Evolutionary conservation across 1,140 invertebrate genomes (phyloP).

Genomic region (Drosophila carrolli): DNA sequence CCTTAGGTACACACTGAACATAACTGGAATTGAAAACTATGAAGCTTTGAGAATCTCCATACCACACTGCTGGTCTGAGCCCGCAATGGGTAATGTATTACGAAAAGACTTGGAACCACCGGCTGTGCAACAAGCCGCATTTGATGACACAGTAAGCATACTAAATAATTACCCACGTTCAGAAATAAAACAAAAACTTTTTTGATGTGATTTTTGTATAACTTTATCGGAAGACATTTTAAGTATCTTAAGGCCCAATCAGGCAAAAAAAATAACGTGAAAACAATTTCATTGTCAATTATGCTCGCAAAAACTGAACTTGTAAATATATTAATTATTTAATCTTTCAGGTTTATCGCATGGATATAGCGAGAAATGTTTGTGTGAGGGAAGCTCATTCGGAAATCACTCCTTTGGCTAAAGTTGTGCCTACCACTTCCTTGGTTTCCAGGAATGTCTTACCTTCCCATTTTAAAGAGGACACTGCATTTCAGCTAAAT

Average conservation of each 20-base stretch:
- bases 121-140: slow-evolving; percentile 92
- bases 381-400: slow-evolving; percentile 83
- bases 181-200: background rate
- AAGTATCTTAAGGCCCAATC: slow-evolving; percentile 32
- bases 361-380: slow-evolving; percentile 94
- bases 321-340: background rate
- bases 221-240: slow-evolving; percentile 49
- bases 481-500: slow-evolving; percentile 28
- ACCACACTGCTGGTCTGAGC: slow-evolving; percentile 91
- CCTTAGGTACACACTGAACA: slow-evolving; percentile 87
- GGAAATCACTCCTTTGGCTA: slow-evolving; percentile 38
- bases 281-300: background rate
- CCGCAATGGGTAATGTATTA: slow-evolving; percentile 86
- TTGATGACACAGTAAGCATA: slow-evolving; percentile 89
- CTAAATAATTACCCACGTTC: slow-evolving; percentile 2
- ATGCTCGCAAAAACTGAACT: background rate
- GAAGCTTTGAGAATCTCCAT: slow-evolving; percentile 88
- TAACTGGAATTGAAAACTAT: slow-evolving; percentile 89
- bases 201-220: background rate
- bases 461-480: slow-evolving; percentile 36
- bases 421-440: slow-evolving; percentile 19
- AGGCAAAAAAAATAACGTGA: background rate
- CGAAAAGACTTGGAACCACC: slow-evolving; percentile 87
- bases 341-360: slow-evolving; percentile 87
- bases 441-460: background rate